Base-by-base conservation (phyloP, 2,797 vertebrate species). In the Sphaeramia orbicularis region DNA sequence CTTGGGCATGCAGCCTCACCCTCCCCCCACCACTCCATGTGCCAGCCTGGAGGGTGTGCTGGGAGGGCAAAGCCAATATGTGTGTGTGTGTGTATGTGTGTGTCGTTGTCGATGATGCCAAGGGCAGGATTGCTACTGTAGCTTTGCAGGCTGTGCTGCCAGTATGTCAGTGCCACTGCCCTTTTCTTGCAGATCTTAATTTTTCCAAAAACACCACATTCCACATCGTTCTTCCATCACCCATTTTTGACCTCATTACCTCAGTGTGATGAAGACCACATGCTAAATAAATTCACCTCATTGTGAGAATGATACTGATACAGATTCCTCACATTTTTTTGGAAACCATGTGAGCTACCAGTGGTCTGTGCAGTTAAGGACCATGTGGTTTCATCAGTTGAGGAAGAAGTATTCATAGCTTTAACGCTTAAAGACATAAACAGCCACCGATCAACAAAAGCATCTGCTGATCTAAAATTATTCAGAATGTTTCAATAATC, bases 11-110 rank as follows among this genome's bases (percentile, higher is more conserved):
- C 56, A 64, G 74, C 66, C 60, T 73, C 40, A 24, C 88, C 80
- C 85, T 81, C 80, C 84, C 89, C 76, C 86, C 61, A 69, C 77
- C 2, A 27, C 75, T 89, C 88, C 86, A 87, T 91, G 91, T 92
- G 87, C 85, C 88, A 89, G 81, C 87, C 91, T 81, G 40, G 77
- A 90, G 88, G 89, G 81, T 73, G 86, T 74, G 87, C 87, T 86
- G 76, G 80, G 81, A 89, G 91, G 85, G 85, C 71, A 81, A 70
- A 80, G 71, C 56, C 43, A 11, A 49, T 51, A 45, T 52, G 47
- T 65, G 43, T 77, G 45, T 58, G 52, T 43, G 36, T 69, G 69
- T 59, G 49, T 64, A 54, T 45, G 67, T 47, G 49, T 59, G 61
- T 44, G 55, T 35, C 47, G 51, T 44, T 9, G 53, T 57, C 40